A percentile compares a stretch with the other conserved stretches of the same genome.
Conservation (phyloP, 2,797 vertebrate genomes). For the Myotis myotis region DNA sequence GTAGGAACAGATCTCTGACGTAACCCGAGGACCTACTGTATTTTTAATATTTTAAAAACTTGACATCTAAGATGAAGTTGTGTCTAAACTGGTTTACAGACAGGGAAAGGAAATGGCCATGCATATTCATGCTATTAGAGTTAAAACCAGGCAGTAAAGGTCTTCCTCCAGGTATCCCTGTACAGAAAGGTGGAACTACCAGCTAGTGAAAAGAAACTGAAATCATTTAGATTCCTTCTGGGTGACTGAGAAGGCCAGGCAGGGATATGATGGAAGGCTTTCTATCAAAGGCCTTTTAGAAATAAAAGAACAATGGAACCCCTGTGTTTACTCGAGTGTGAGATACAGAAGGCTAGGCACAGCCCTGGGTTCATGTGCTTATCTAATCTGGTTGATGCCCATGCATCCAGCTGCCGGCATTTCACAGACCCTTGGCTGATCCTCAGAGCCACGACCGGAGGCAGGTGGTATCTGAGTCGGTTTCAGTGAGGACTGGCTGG, state of each 20-base stretch:
- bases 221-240: not conserved
- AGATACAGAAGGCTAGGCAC: not conserved
- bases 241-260: not conserved
- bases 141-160: not conserved
- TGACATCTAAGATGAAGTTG: not conserved
- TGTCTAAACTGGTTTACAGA: not conserved
- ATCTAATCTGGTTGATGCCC: not conserved
- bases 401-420: not conserved
- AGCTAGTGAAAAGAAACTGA: not conserved
- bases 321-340: not conserved
- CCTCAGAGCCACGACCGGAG: not conserved
- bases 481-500: too few species aligned
- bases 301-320: not conserved
- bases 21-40: too few species aligned
- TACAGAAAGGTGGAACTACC: not conserved
- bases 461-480: not conserved
- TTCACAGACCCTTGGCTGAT: not conserved
- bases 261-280: not conserved
- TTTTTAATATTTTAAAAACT: not conserved
- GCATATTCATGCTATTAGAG: not conserved
- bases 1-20: too few species aligned
- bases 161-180: not conserved
- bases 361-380: not conserved
- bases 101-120: not conserved
- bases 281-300: not conserved